Evolutionary conservation across 2,113 vertebrate genomes (phyloP), one percentile per base, ranked within the genome.

Genomic region (Bostrychus sinensis): DNA sequence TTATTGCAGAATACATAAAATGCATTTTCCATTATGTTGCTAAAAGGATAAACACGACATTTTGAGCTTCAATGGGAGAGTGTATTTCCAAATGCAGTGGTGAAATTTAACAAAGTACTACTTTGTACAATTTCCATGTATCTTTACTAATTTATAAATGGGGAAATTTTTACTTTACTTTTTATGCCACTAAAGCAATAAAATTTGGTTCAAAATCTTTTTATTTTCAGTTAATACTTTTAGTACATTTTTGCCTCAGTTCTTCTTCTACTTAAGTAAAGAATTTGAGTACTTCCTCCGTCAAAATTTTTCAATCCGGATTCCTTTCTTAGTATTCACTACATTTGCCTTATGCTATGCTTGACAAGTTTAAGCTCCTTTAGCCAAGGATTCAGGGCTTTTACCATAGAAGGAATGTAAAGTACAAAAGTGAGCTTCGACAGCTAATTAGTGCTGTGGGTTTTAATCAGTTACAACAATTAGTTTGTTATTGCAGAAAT

Each of bases 361-460:
- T 65, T 1, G 8, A 72, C 70, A 75, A 65, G 53, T 74, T 82
- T 76, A 73, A 82, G 75, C 67, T 77, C 58, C 64, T 83, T 77
- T 59, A 54, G 67, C 62, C 17, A 66, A 70, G 53, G 56, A 78
- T 60, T 80, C 30, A 14, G 61, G n/a, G n/a, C 56, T 34, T 79
- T 83, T 63, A 70, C 19, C 37, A 50, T 55, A 64, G 43, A 25
- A 68, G 51, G 56, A 73, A 76, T 73, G 58, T 45, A 39, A 62
- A 54, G 53, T 50, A 72, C 30, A 62, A 39, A 71, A 25, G 41
- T 23, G 14, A 62, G 62, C 38, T 60, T 10, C 17, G 39, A 66
- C 46, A 70, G 19, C 56, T 53, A 76, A 76, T 48, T 20, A 67
- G 53, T 41, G 42, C 50, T 41, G 51, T 57, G 55, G 17, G 67